Evolutionary conservation across 2,797 vertebrate species (phyloP).

Genomic region (Harpagifer antarcticus): DNA sequence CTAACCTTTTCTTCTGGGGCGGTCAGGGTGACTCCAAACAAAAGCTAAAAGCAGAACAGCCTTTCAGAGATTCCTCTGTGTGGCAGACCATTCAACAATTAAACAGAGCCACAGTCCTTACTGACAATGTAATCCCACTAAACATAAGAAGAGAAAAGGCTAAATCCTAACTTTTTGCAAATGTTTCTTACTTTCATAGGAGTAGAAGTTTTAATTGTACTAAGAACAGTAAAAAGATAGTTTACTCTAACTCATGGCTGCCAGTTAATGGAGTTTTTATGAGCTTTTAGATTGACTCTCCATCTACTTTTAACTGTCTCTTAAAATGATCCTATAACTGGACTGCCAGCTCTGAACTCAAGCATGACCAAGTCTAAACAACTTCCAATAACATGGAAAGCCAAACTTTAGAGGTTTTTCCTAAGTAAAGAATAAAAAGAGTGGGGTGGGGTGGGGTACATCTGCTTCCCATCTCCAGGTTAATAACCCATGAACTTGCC

Average conservation of each 20-base stretch:
- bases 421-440: conserved; percentile 38
- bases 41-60: conserved; percentile 84
- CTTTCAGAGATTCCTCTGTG: conserved; percentile 88
- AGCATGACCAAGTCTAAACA: conserved; percentile 52
- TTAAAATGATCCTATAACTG: conserved; percentile 72
- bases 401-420: conserved; percentile 49
- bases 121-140: conserved; percentile 45
- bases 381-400: conserved; percentile 54
- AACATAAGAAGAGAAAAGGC: conserved; percentile 17
- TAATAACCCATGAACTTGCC: conserved; percentile 93
- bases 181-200: conserved; percentile 27
- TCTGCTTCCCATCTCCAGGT: conserved; percentile 93
- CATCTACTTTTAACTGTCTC: conserved; percentile 63
- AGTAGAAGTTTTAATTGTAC: conserved; percentile 22
- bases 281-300: conserved; percentile 69
- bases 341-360: conserved; percentile 65
- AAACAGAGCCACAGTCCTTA: conserved; percentile 59
- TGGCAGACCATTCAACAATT: conserved; percentile 81
- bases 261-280: conserved; percentile 76
- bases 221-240: conserved; percentile 45
- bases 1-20: conserved; percentile 85
- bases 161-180: conserved; percentile 38
- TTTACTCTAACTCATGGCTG: conserved; percentile 7
- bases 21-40: conserved; percentile 86
- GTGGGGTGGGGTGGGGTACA: conserved; percentile 85